phyloP scores from a whole-genome alignment of 2,888 invertebrate genomes.

The Notodonta ziczac region DNA sequence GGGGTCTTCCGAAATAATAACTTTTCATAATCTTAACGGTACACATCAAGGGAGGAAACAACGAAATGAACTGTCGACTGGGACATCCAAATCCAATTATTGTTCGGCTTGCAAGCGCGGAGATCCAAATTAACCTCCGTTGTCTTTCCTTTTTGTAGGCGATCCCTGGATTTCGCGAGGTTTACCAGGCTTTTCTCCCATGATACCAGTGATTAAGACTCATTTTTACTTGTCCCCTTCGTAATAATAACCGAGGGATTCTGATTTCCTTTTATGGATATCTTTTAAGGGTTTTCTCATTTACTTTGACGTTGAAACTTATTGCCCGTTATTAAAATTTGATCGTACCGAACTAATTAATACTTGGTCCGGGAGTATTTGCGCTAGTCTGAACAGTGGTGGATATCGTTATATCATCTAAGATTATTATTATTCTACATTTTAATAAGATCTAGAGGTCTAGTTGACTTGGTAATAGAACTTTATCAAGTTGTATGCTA shows the following conservation, averaged over 20 bases:
- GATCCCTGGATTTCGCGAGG: slow-evolving; percentile 54
- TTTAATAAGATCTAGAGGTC: slow-evolving; percentile 13
- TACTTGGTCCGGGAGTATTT: slow-evolving; percentile 17
- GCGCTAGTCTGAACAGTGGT: slow-evolving; percentile 15
- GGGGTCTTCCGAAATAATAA: slow-evolving; percentile 69
- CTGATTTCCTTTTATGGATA: slow-evolving; percentile 41
- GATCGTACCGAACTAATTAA: slow-evolving; percentile 18
- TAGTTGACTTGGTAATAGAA: not conserved
- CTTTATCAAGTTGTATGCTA: too few relatives aligned
- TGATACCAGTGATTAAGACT: slow-evolving; percentile 65
- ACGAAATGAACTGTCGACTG: slow-evolving; percentile 82
- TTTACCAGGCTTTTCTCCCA: slow-evolving; percentile 53
- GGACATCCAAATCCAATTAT: slow-evolving; percentile 81
- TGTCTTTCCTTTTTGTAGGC: slow-evolving; percentile 65
- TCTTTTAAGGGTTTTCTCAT: slow-evolving; percentile 40
- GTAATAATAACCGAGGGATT: slow-evolving; percentile 40
- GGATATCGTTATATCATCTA: slow-evolving; percentile 25
- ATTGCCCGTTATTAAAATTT: slow-evolving; percentile 27
- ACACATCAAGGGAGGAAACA: slow-evolving; percentile 75
- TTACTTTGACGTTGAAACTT: slow-evolving; percentile 34
- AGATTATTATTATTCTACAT: slow-evolving; percentile 21
- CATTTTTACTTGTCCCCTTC: slow-evolving; percentile 56
- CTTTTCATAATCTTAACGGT: slow-evolving; percentile 78
- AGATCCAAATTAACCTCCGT: slow-evolving; percentile 77
- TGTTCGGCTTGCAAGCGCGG: slow-evolving; percentile 72